phyloP scores from a whole-genome alignment of 1,140 invertebrate species.

The Diabrotica undecimpunctata region DNA sequence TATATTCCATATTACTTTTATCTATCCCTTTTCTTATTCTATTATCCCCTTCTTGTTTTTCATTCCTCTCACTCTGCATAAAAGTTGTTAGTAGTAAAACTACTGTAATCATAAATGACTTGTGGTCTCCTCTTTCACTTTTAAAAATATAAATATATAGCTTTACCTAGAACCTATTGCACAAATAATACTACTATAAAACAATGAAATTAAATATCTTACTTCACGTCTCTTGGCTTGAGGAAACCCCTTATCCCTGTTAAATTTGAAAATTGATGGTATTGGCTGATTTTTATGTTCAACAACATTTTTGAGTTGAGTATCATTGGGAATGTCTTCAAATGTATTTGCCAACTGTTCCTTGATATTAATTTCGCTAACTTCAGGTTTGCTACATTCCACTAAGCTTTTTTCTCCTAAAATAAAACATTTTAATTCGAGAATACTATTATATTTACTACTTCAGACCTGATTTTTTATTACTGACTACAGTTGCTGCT shows the following conservation, averaged over 20 bases:
- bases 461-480: slow-evolving; percentile 38
- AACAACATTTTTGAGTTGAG: slow-evolving; percentile 49
- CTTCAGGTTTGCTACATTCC: background rate
- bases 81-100: too few relatives aligned
- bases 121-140: too few relatives aligned
- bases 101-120: too few relatives aligned
- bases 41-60: too few relatives aligned
- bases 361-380: slow-evolving; percentile 23
- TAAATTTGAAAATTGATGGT: slow-evolving; percentile 21
- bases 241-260: slow-evolving; percentile 41
- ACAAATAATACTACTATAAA: background rate
- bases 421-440: too few relatives aligned
- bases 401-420: background rate
- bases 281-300: slow-evolving; percentile 20
- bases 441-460: too few relatives aligned
- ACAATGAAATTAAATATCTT: slow-evolving; percentile 23
- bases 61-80: too few relatives aligned
- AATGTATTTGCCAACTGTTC: slow-evolving; percentile 43
- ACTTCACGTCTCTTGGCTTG: slow-evolving; percentile 41
- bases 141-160: too few relatives aligned
- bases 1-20: too few relatives aligned
- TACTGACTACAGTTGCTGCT: slow-evolving; percentile 57
- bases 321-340: slow-evolving; percentile 39
- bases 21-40: too few relatives aligned
- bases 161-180: too few relatives aligned